phyloP scores from a whole-genome alignment of 2,888 invertebrate genomes.

The Diaphora mendica region DNA sequence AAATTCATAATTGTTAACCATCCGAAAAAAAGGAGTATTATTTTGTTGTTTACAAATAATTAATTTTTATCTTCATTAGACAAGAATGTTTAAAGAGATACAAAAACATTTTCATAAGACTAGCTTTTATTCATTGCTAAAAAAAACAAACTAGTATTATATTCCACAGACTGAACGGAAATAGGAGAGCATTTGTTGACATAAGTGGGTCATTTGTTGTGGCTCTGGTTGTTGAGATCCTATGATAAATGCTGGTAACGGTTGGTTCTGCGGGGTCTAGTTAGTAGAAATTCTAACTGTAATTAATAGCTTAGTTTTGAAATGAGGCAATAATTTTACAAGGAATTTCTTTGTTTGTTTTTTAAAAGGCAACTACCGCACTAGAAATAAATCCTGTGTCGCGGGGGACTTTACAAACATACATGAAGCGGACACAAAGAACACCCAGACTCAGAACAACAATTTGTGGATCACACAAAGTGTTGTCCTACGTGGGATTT shows the following conservation, averaged over 20 bases:
- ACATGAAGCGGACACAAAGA: too few species aligned
- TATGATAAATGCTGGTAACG: conserved; percentile 45
- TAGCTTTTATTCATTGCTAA: conserved; percentile 48
- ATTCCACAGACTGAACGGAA: conserved; percentile 29
- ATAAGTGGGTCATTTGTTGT: conserved; percentile 58
- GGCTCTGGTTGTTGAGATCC: conserved; percentile 33
- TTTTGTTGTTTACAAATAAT: too few species aligned
- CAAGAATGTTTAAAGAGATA: background rate
- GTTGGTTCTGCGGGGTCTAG: conserved; percentile 27
- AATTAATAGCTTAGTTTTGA: conserved; percentile 4
- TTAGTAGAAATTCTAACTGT: conserved; percentile 14
- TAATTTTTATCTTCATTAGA: background rate
- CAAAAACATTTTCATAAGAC: background rate
- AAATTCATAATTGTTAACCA: background rate
- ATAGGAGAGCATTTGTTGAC: conserved; percentile 44
- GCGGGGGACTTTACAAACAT: too few species aligned
- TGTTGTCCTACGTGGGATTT: too few species aligned
- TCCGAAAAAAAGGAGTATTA: background rate
- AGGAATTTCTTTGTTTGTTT: too few species aligned
- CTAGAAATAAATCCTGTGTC: too few species aligned
- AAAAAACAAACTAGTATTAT: conserved; percentile 33
- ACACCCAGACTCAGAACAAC: too few species aligned
- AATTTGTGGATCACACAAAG: too few species aligned
- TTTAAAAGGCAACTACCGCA: too few species aligned
- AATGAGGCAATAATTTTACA: background rate